A percentile compares a stretch with the other conserved stretches of the same genome.
These are phyloP conservation scores for Drosophila cognata DNA, from an alignment of 2,888 invertebrate species.

Conservation along the genomic window DNA sequence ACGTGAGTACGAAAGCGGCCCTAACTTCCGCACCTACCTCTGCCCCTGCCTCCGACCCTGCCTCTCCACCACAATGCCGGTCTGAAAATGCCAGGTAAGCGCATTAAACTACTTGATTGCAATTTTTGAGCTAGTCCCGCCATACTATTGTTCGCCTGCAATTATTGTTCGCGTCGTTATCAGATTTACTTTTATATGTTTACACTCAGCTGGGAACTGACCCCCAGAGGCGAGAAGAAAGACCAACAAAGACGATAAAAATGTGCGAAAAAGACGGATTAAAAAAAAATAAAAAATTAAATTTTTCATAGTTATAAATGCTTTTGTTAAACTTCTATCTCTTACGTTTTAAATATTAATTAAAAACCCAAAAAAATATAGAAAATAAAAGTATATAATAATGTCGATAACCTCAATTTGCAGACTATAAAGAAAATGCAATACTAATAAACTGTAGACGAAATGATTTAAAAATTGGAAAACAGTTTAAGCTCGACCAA, in stretches of 20 bases:
- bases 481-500: background rate
- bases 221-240: constrained; percentile 21
- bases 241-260: constrained; percentile 18
- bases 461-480: background rate
- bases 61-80: background rate
- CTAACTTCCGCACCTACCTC: constrained; percentile 47
- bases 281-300: background rate
- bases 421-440: background rate
- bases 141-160: constrained; percentile 45
- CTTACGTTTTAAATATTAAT: background rate
- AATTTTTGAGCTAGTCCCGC: constrained; percentile 46
- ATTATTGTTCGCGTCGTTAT: constrained; percentile 47
- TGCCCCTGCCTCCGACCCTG: background rate
- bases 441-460: background rate
- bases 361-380: background rate
- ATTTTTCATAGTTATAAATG: background rate
- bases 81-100: constrained; percentile 47
- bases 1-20: constrained; percentile 53
- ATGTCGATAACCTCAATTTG: too few relatives aligned
- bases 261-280: constrained; percentile 12
- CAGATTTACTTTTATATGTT: constrained; percentile 46
- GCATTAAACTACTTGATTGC: constrained; percentile 69
- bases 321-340: background rate
- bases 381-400: background rate
- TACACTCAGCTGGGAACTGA: constrained; percentile 31